phyloP scores from a whole-genome alignment of 2,797 vertebrate species.

The Anguilla pacifica region DNA sequence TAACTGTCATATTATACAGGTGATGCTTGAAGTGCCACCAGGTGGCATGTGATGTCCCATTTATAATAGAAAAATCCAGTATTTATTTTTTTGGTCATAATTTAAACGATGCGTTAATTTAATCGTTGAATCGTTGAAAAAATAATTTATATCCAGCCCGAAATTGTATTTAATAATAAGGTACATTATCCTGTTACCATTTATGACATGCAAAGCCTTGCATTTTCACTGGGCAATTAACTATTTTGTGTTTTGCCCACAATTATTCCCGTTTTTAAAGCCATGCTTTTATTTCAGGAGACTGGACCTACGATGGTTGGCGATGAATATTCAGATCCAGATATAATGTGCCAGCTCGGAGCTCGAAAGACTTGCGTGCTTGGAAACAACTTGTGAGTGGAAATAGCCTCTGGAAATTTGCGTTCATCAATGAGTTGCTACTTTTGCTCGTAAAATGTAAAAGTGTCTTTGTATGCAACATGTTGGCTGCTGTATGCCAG shows the following conservation, averaged over 20 bases:
- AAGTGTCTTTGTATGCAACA: too few relatives aligned
- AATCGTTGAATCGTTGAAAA: neutral
- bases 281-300: slow-evolving; percentile 61
- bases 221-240: neutral
- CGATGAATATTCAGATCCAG: slow-evolving; percentile 70
- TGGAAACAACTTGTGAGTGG: slow-evolving; percentile 80
- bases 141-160: neutral
- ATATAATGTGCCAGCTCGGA: slow-evolving; percentile 73
- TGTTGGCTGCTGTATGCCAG: too few relatives aligned
- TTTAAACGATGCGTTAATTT: neutral
- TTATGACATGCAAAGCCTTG: neutral
- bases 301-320: slow-evolving; percentile 79
- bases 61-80: too few relatives aligned
- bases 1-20: neutral
- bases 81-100: too few relatives aligned
- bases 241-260: neutral
- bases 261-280: neutral
- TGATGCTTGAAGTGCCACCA: too few relatives aligned
- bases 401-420: neutral
- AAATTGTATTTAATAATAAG: neutral
- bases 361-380: slow-evolving; percentile 70
- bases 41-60: too few relatives aligned
- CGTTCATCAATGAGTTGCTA: neutral
- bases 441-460: neutral
- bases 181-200: too few relatives aligned